phyloP scores from a whole-genome alignment of 1,140 invertebrate species.

The Drosophila jambulina region DNA sequence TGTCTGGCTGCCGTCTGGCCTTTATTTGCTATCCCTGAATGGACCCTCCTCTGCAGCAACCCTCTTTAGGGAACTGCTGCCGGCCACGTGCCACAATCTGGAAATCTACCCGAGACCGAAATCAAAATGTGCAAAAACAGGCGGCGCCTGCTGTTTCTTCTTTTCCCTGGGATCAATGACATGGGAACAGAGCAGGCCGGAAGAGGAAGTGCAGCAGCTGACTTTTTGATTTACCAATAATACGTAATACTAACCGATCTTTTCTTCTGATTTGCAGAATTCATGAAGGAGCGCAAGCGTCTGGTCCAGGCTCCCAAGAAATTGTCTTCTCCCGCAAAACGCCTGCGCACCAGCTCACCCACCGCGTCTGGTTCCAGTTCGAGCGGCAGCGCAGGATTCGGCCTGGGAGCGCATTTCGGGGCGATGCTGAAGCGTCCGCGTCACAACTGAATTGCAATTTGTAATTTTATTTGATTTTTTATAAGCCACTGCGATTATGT shows the following conservation, averaged over 20 bases:
- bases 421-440: slow-evolving; percentile 61
- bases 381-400: slow-evolving; percentile 35
- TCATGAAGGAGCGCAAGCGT: slow-evolving; percentile 85
- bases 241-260: slow-evolving; percentile 42
- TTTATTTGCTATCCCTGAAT: slow-evolving; percentile 61
- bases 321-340: slow-evolving; percentile 76
- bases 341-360: slow-evolving; percentile 70
- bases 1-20: slow-evolving; percentile 53
- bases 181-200: slow-evolving; percentile 15
- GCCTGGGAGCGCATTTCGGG: slow-evolving; percentile 48
- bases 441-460: slow-evolving; percentile 69
- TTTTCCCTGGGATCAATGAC: slow-evolving; percentile 54
- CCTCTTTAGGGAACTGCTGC: slow-evolving; percentile 52
- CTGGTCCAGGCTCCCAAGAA: slow-evolving; percentile 82
- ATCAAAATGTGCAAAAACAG: slow-evolving; percentile 83
- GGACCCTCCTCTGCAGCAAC: slow-evolving; percentile 38
- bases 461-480: slow-evolving; percentile 72
- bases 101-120: slow-evolving; percentile 42
- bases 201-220: slow-evolving; percentile 58
- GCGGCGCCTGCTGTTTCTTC: slow-evolving; percentile 71
- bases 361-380: slow-evolving; percentile 16
- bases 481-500: slow-evolving; percentile 55
- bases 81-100: slow-evolving; percentile 76
- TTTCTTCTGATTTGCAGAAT: slow-evolving; percentile 64
- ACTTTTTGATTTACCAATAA: slow-evolving; percentile 61